A percentile compares a stretch with the other conserved stretches of the same genome.
Evolutionary conservation across 2,113 vertebrate species (phyloP).

Genomic region (Siniperca chuatsi): DNA sequence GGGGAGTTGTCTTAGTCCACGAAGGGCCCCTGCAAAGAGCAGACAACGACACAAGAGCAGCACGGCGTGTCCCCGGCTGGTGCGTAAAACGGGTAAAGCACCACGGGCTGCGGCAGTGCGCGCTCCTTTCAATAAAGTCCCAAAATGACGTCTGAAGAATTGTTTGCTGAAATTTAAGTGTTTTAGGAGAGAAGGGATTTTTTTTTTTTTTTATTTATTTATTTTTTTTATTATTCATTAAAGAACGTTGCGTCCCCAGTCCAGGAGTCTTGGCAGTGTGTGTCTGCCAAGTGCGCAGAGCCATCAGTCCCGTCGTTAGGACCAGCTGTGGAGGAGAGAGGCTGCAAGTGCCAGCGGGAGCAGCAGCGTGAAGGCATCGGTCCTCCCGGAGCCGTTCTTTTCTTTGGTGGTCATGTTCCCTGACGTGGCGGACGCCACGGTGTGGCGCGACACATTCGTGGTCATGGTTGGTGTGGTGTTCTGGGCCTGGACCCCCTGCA

Average conservation of each 20-base stretch:
- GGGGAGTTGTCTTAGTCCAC: background rate
- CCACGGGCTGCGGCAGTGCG: background rate
- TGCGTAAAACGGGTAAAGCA: background rate
- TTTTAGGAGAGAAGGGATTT: background rate
- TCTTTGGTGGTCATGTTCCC: accelerated
- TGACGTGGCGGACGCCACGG: accelerated
- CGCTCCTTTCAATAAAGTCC: background rate
- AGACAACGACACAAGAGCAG: background rate
- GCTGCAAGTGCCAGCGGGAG: conserved; percentile 40
- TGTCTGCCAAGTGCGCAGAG: background rate
- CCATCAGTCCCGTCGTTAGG: conserved; percentile 7
- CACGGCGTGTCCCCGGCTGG: background rate
- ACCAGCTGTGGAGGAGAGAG: conserved; percentile 47
- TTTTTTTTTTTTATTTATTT: too few species aligned
- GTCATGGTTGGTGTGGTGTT: accelerated
- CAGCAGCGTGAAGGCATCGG: conserved; percentile 20
- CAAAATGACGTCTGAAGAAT: background rate
- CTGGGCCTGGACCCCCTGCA: background rate
- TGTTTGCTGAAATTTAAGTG: background rate
- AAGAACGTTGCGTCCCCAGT: background rate
- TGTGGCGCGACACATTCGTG: accelerated
- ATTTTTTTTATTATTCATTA: too few species aligned
- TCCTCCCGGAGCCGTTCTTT: conserved; percentile 6
- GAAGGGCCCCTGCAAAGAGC: background rate
- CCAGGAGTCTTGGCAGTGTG: conserved; percentile 3